Evolutionary conservation across 2,113 vertebrate species (phyloP).

Genomic region (Hemiprocne comata): DNA sequence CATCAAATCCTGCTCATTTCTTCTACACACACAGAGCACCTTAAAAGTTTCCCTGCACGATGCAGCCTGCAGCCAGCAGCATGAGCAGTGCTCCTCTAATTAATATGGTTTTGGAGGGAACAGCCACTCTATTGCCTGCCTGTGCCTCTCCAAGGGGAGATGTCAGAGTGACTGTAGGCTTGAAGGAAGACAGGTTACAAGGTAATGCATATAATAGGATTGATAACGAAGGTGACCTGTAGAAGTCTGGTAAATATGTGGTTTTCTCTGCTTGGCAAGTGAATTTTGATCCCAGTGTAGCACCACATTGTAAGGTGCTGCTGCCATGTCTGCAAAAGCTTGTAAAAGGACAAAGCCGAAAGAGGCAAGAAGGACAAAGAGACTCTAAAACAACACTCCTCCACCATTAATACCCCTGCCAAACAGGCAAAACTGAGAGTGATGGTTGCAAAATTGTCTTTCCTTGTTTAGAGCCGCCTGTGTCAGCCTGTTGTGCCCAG

Average conservation of each 20-base stretch:
- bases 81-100: neutral
- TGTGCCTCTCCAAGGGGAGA: neutral
- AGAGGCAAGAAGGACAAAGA: neutral
- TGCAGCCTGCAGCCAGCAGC: neutral
- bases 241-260: neutral
- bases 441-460: neutral
- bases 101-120: neutral
- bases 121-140: neutral
- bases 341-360: neutral
- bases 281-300: constrained; percentile 44
- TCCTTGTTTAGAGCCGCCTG: neutral
- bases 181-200: constrained; percentile 15
- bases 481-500: neutral
- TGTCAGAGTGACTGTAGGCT: neutral
- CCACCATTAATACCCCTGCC: neutral
- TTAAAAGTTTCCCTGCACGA: neutral
- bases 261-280: constrained; percentile 45
- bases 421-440: neutral
- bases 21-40: fast-evolving
- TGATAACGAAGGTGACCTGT: constrained; percentile 43
- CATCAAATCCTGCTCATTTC: neutral
- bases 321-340: neutral
- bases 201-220: neutral
- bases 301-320: neutral
- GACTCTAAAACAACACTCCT: neutral